These are phyloP conservation scores for Oophaga sylvatica DNA, from an alignment of 2,797 vertebrate species.

Conservation along the genomic window DNA sequence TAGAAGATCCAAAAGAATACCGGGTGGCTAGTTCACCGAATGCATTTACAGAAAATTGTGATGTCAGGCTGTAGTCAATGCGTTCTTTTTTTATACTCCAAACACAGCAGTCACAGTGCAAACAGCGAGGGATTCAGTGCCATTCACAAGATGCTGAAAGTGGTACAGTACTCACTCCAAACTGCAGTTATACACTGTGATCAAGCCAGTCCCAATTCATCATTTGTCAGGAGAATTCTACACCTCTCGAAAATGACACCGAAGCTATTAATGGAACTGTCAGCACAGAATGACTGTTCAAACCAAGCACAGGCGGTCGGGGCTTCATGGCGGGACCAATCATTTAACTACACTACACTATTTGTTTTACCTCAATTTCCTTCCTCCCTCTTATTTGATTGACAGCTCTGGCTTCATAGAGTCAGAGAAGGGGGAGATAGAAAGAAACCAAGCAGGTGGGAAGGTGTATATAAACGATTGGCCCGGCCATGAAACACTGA, in stretches of 20 bases:
- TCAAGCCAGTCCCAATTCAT: background rate
- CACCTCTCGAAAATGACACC: background rate
- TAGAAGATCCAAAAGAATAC: constrained; percentile 43
- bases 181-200: background rate
- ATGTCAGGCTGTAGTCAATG: constrained; percentile 25
- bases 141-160: background rate
- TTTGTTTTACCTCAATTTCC: too few relatives aligned
- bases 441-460: too few relatives aligned
- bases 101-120: background rate
- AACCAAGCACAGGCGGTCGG: too few relatives aligned
- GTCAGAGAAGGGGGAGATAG: too few relatives aligned
- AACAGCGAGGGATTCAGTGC: background rate
- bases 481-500: too few relatives aligned
- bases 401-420: too few relatives aligned
- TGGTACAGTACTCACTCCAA: background rate
- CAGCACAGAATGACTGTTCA: too few relatives aligned
- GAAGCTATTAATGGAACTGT: background rate
- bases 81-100: background rate
- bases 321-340: too few relatives aligned
- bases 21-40: background rate
- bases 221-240: background rate
- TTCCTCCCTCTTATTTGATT: too few relatives aligned
- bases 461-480: too few relatives aligned
- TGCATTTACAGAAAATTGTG: constrained; percentile 18
- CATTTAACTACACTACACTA: too few relatives aligned